Evolutionary conservation across 2,113 vertebrate species (phyloP), one percentile per base, ranked within the genome.

Genomic region (Microtus montanus): DNA sequence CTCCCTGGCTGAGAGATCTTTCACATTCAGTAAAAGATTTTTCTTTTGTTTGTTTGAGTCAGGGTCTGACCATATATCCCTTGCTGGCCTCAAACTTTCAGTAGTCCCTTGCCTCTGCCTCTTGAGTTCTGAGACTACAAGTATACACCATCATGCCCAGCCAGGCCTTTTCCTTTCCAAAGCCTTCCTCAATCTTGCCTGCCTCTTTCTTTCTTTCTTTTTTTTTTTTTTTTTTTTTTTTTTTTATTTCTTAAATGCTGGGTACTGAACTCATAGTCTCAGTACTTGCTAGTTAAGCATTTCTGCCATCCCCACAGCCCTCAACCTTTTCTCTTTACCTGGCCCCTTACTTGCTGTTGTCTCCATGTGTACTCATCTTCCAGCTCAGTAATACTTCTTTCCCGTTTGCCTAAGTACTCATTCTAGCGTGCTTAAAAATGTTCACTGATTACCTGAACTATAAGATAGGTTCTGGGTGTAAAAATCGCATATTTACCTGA

Each of bases 361-460:
- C 63, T n/a, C 28, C 30, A 15, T 84, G 41, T 92, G 14, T 2
- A 70, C 89, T 24, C 35, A 11, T 68, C 87, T 64, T 92, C 17
- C n/a, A 90, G 26, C 78, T 61, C 68, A 93, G 0, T 80, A 90
- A 1, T 66, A 28, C 19, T 35, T 87, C 41, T 92, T 90, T 95
- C 64, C 44, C 24, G 41, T 90, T 90, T 95, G 85, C 66, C 19
- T n/a, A 79, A 88, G 54, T 93, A 47, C n/a, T 85, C 52, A 64
- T 95, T 93, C 58, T 95, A 44, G 38, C 38, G 33, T 88, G 89
- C 79, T 91, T 79, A 91, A 86, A 41, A 41, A 49, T 92, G 12
- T 80, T 95, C 47, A 70, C 49, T 87, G 74, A 80, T 78, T 78
- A 78, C 26, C 41, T 75, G 26, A 89, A 20, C 71, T 95, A 47